Base-by-base conservation (phyloP, 2,888 invertebrate species). In the Diplolepis rosae region DNA sequence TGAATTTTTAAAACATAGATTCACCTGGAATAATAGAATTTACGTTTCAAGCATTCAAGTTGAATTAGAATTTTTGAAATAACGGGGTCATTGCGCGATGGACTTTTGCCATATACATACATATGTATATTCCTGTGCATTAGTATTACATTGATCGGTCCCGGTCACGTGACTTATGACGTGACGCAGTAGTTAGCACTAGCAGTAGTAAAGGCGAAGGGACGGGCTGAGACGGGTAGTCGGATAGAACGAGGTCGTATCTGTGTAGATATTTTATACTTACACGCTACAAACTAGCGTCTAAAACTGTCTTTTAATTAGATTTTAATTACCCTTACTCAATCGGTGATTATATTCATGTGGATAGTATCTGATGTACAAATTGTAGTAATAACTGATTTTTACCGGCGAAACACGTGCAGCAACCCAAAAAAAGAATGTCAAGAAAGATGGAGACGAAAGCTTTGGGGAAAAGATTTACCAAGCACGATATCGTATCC, bases 391-490 rank as follows among this genome's bases (percentile, higher is more conserved):
- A 11, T 39, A 24, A 61, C 13, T 35, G 32, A 4, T 24, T 22
- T 35, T 39, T 61, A 35, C 61, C 61, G 61, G 61, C 22, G 35
- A 39, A 39, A 22, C 61, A 61, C 61, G 61, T 61, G 61, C 61
- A 61, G 6, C 13, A 24, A 18, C 15, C 61, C 22, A 24, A 39
- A 61, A 35, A 61, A 61, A 39, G n/a, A 61, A 61, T 61, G 61
- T 61, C 61, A n/a, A 35, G 39, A 61, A 61, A 61, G 35, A 61
- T 61, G 61, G 61, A 61, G 61, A 61, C 61, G 61, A n/a, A 24
- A 13, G 61, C 61, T 35, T 39, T 61, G 24, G 39, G 35, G n/a
- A 39, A 61, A 61, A 39, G n/a, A 39, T 4, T 61, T 61, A 24
- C 61, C 39, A 61, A 39, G 39, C 61, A 39, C 39, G 7, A 61